A percentile compares a stretch with the other conserved stretches of the same genome.
phyloP scores from a whole-genome alignment of 2,888 invertebrate species.

The Chloroclysta siterata region DNA sequence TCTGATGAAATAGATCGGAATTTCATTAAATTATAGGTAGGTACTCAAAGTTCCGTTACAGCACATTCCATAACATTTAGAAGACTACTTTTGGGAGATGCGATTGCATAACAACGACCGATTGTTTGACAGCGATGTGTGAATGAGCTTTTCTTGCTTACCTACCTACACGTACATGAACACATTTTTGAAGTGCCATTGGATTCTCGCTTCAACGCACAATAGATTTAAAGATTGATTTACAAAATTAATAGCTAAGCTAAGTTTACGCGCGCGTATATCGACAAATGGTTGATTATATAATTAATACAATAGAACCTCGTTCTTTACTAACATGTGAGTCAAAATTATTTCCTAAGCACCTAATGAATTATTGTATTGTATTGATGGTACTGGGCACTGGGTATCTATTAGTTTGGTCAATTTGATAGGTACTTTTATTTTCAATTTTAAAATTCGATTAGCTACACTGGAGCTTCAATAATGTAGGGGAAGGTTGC shows the following conservation, averaged over 20 bases:
- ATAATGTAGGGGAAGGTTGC: no score
- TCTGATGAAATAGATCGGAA: constrained; percentile 24
- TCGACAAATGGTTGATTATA: constrained; percentile 27
- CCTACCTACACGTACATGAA: neutral
- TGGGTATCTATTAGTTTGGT: no score
- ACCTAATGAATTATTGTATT: constrained; percentile 30
- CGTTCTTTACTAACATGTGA: constrained; percentile 18
- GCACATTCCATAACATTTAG: constrained; percentile 7
- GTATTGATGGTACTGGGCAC: no score
- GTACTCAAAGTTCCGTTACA: constrained; percentile 17
- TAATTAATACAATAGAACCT: constrained; percentile 27
- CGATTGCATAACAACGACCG: constrained; percentile 29
- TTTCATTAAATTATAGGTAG: constrained; percentile 17
- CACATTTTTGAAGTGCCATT: neutral
- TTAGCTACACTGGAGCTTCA: no score
- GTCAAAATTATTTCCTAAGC: constrained; percentile 21
- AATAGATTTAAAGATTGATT: constrained; percentile 8
- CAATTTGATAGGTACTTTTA: no score
- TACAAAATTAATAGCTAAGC: neutral
- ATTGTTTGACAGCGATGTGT: constrained; percentile 38
- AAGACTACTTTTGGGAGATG: constrained; percentile 20
- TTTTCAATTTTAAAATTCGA: no score
- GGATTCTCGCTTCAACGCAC: constrained; percentile 21
- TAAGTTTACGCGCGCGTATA: constrained; percentile 10
- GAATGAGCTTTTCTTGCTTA: constrained; percentile 36